Percentiles rank a stretch among this genome's conserved stretches.
phyloP scores from a whole-genome alignment of 2,888 invertebrate genomes.

The Anorthoa munda region DNA sequence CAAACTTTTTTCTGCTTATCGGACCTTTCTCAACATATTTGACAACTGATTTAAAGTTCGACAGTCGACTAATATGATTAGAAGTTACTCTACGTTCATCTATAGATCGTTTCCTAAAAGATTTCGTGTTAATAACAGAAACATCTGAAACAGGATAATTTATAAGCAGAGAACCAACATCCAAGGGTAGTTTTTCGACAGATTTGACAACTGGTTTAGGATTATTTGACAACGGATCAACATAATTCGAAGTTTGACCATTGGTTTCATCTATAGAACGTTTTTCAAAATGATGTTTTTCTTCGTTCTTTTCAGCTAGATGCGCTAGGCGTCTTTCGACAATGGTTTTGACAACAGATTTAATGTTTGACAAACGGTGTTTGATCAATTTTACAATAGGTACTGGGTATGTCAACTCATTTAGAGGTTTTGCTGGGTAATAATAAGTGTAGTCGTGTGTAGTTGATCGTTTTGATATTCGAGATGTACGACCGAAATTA shows the following conservation, averaged over 20 bases:
- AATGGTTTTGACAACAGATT: slow-evolving; percentile 48
- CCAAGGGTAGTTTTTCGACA: slow-evolving; percentile 48
- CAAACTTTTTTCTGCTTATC: slow-evolving; percentile 27
- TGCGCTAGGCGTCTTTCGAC: slow-evolving; percentile 48
- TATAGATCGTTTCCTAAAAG: slow-evolving; percentile 61
- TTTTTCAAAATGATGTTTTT: slow-evolving; percentile 52
- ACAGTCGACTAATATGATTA: slow-evolving; percentile 30
- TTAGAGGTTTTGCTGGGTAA: slow-evolving; percentile 44
- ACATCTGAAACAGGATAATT: slow-evolving; percentile 47
- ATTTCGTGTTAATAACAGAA: slow-evolving; percentile 61
- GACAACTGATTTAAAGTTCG: slow-evolving; percentile 31
- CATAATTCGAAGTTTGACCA: slow-evolving; percentile 28
- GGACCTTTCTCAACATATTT: slow-evolving; percentile 58
- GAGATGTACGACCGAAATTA: slow-evolving; percentile 34
- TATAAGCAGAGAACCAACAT: slow-evolving; percentile 8
- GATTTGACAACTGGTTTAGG: slow-evolving; percentile 43
- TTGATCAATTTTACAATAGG: slow-evolving; percentile 51
- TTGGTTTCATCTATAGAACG: slow-evolving; percentile 44
- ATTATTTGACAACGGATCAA: slow-evolving; percentile 6
- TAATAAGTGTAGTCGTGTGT: slow-evolving; percentile 45
- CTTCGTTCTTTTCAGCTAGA: slow-evolving; percentile 54
- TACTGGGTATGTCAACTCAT: slow-evolving; percentile 44
- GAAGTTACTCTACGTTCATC: slow-evolving; percentile 8
- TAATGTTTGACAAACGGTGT: slow-evolving; percentile 52
- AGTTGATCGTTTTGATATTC: slow-evolving; percentile 55